Conservation (phyloP, 2,113 vertebrate species). For the Equus przewalskii region DNA sequence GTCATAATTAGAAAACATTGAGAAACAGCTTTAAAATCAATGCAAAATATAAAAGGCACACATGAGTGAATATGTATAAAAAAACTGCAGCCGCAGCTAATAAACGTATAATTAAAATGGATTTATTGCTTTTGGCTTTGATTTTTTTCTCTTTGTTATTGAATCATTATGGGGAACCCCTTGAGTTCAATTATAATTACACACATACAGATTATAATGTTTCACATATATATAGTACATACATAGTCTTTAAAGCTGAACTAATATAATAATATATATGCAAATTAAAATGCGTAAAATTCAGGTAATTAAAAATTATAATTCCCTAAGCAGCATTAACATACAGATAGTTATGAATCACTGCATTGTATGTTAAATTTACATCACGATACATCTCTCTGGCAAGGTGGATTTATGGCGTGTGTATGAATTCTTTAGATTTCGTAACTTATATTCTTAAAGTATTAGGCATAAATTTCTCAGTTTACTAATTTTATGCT, state of each 20-base stretch:
- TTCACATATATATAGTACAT: constrained; percentile 71
- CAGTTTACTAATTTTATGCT: constrained; percentile 4
- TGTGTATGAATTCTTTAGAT: constrained; percentile 49
- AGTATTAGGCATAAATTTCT: not conserved
- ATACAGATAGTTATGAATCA: constrained; percentile 62
- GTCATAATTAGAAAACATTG: constrained; percentile 83
- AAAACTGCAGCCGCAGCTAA: constrained; percentile 80
- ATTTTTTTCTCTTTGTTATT: constrained; percentile 83
- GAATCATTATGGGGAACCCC: constrained; percentile 83
- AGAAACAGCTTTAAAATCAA: constrained; percentile 85
- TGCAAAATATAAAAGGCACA: constrained; percentile 83
- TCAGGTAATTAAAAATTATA: constrained; percentile 81
- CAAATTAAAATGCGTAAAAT: constrained; percentile 78
- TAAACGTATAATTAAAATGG: constrained; percentile 84
- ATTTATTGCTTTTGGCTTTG: constrained; percentile 84
- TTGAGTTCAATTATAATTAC: constrained; percentile 83
- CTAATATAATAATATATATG: constrained; percentile 69
- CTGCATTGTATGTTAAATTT: constrained; percentile 53
- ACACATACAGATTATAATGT: constrained; percentile 64
- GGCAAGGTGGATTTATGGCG: constrained; percentile 22
- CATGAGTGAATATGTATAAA: constrained; percentile 81
- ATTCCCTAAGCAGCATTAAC: constrained; percentile 68
- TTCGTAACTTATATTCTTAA: constrained; percentile 9
- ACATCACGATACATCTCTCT: constrained; percentile 19
- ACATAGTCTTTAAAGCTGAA: constrained; percentile 67